A percentile compares a stretch with the other conserved stretches of the same genome.
These are phyloP conservation scores for Procapra przewalskii DNA, from an alignment of 2,113 vertebrate genomes.

Conservation along the genomic window DNA sequence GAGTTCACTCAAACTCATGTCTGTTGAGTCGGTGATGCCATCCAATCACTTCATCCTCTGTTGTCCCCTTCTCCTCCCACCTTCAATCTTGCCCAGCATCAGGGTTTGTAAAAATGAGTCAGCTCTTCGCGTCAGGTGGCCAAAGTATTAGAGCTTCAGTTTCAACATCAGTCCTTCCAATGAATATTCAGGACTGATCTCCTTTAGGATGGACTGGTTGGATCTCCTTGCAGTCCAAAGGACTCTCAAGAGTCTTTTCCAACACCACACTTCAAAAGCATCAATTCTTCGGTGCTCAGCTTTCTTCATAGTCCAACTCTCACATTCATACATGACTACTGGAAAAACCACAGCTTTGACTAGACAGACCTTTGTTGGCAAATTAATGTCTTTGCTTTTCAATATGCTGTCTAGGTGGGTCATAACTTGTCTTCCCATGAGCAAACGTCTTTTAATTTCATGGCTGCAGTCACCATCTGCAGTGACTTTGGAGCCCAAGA, in stretches of 20 bases:
- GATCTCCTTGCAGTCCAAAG: background rate
- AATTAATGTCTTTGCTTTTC: background rate
- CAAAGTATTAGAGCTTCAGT: background rate
- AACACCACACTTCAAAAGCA: background rate
- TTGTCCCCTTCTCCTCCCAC: background rate
- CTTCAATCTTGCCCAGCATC: background rate
- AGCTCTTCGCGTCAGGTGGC: background rate
- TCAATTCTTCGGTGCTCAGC: background rate
- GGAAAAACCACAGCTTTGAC: background rate
- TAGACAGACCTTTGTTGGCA: background rate
- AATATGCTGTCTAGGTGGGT: background rate
- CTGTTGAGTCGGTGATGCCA: background rate
- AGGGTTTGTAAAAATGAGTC: background rate
- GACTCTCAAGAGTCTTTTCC: background rate
- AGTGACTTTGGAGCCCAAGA: background rate
- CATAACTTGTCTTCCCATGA: background rate
- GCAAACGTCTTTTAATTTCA: background rate
- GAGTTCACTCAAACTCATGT: background rate
- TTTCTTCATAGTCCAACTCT: background rate
- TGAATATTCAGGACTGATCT: background rate
- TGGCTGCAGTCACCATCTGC: background rate
- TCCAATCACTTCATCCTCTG: background rate
- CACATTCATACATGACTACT: background rate
- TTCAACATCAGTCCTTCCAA: background rate
- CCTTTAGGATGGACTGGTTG: background rate